These are phyloP conservation scores for Eupithecia pulchellata DNA, from an alignment of 2,888 invertebrate species.

Conservation along the genomic window DNA sequence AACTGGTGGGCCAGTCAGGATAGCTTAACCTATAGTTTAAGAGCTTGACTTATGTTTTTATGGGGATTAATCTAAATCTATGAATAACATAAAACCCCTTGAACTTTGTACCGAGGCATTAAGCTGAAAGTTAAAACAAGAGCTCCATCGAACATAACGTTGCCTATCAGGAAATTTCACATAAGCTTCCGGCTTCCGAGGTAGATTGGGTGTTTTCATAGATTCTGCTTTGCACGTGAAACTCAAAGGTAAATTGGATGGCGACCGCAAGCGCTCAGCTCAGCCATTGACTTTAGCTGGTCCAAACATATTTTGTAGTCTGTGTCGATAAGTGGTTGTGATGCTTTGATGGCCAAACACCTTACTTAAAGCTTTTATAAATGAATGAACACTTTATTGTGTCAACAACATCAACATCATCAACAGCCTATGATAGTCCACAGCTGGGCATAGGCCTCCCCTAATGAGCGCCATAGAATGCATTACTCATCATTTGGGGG, in stretches of 20 bases:
- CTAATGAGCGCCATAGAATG: too few species aligned
- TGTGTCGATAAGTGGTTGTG: conserved; percentile 35
- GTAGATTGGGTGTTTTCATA: conserved; percentile 50
- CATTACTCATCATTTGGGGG: too few species aligned
- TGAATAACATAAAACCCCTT: not conserved
- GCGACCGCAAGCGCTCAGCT: conserved; percentile 65
- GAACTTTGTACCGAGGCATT: not conserved
- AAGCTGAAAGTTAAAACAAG: not conserved
- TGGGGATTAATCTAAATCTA: too few species aligned
- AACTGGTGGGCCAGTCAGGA: too few species aligned
- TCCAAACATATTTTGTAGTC: conserved; percentile 50
- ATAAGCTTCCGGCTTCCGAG: conserved; percentile 48
- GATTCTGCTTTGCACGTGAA: conserved; percentile 57
- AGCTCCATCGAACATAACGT: not conserved
- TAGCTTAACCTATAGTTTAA: too few species aligned
- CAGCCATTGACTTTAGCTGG: conserved; percentile 55
- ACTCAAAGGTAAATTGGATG: conserved; percentile 77
- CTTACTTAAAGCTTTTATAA: not conserved
- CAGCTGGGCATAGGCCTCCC: too few species aligned
- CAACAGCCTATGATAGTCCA: too few species aligned
- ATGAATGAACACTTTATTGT: too few species aligned
- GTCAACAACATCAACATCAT: too few species aligned
- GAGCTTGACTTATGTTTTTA: too few species aligned
- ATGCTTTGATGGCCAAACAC: conserved; percentile 7
- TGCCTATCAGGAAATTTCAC: conserved; percentile 48